Evolutionary conservation across 2,113 vertebrate genomes (phyloP).

Genomic region (Laticauda colubrina): DNA sequence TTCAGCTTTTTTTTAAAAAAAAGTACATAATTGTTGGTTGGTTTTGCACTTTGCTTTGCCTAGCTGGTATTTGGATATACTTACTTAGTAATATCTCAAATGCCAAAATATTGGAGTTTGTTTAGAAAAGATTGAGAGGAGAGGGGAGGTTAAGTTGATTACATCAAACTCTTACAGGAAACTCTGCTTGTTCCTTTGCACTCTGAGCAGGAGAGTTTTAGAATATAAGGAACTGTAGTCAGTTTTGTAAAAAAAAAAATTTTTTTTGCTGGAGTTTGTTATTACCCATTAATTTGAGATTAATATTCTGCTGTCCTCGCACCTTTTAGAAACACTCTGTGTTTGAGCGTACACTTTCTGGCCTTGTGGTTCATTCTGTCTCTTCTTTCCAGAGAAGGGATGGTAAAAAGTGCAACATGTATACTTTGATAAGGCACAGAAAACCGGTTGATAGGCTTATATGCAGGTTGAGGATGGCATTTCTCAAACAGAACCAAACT

Average conservation of each 20-base stretch:
- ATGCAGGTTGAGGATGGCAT: background rate
- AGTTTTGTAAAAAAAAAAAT: background rate
- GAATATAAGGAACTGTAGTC: background rate
- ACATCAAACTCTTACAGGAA: background rate
- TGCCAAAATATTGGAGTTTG: background rate
- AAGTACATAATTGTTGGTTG: too few relatives aligned
- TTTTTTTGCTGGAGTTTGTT: background rate
- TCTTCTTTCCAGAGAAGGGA: background rate
- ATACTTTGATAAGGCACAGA: too few relatives aligned
- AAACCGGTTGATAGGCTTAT: background rate
- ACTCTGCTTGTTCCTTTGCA: background rate
- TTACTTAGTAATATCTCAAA: background rate
- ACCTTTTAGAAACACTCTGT: background rate
- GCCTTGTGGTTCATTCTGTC: too few relatives aligned
- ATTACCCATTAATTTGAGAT: background rate
- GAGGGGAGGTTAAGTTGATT: background rate
- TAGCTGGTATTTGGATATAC: background rate
- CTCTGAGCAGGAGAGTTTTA: background rate
- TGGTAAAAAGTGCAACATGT: background rate
- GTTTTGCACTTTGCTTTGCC: background rate
- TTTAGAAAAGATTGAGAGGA: background rate
- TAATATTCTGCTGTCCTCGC: background rate
- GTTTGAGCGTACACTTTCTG: too few relatives aligned
- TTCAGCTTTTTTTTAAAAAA: background rate
- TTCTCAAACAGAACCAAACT: background rate